These are phyloP conservation scores for Drosophila greeni DNA, from an alignment of 2,888 invertebrate genomes.

Conservation along the genomic window DNA sequence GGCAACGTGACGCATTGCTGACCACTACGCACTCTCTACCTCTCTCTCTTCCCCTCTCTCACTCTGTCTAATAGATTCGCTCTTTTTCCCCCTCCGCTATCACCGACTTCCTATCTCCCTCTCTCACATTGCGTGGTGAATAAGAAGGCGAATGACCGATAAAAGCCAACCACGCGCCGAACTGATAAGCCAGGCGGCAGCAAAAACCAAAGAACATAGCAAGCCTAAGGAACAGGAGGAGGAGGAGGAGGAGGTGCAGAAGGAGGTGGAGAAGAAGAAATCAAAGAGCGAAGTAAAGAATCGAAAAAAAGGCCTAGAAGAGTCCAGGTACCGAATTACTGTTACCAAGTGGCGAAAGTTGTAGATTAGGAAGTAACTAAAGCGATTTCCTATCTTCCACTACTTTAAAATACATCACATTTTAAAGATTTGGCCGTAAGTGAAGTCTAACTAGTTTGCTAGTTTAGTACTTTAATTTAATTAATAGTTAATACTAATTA, in stretches of 20 bases:
- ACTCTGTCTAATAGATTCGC: slow-evolving; percentile 26
- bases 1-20: slow-evolving; percentile 64
- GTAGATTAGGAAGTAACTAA: background rate
- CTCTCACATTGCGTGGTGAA: slow-evolving; percentile 8
- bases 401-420: too few species aligned
- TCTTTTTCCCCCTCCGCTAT: slow-evolving; percentile 2
- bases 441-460: too few species aligned
- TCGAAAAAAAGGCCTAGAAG: slow-evolving; percentile 20
- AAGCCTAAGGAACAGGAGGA: background rate
- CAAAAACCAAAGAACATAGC: slow-evolving; percentile 12
- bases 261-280: slow-evolving; percentile 1
- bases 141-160: slow-evolving; percentile 70
- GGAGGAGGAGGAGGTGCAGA: background rate
- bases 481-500: too few species aligned
- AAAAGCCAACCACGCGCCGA: slow-evolving; percentile 64
- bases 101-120: slow-evolving; percentile 6
- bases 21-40: slow-evolving; percentile 45
- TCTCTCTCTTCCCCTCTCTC: background rate
- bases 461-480: too few species aligned
- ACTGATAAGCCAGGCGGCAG: slow-evolving; percentile 37
- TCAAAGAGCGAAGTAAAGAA: background rate
- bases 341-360: slow-evolving; percentile 21
- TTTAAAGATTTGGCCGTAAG: too few species aligned
- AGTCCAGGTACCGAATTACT: slow-evolving; percentile 6
- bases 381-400: background rate